Percentiles rank a stretch among this genome's conserved stretches.
Conservation (phyloP, 2,797 vertebrate species). For the Coracias cyanogaster region DNA sequence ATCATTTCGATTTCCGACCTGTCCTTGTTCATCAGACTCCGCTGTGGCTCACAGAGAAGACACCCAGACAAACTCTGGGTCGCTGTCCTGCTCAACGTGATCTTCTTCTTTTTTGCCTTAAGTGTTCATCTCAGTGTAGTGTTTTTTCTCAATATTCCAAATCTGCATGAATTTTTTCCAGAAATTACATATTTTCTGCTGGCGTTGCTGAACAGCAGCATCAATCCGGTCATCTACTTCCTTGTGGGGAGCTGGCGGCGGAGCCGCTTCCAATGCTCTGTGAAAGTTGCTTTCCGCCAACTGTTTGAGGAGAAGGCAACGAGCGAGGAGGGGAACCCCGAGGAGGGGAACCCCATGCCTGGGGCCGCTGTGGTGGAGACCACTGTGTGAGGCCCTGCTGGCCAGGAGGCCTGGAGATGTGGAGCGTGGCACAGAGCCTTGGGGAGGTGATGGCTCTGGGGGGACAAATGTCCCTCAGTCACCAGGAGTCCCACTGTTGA, state of each 20-base stretch:
- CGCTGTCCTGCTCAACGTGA: conserved; percentile 30
- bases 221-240: conserved; percentile 73
- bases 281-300: conserved; percentile 27
- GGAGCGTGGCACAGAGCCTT: too few relatives aligned
- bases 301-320: conserved; percentile 53
- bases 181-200: not conserved
- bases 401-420: not conserved
- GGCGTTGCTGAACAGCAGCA: conserved; percentile 20
- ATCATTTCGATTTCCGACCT: conserved; percentile 32
- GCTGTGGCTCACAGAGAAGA: not conserved
- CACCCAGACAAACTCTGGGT: conserved; percentile 40
- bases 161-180: rapidly evolving
- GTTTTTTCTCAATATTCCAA: not conserved
- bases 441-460: too few relatives aligned
- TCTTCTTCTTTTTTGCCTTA: conserved; percentile 28
- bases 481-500: too few relatives aligned
- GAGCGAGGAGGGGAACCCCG: not conserved
- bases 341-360: not conserved
- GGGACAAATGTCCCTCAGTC: too few relatives aligned
- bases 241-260: conserved; percentile 65
- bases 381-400: not conserved
- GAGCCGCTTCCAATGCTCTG: not conserved
- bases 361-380: not conserved
- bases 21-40: conserved; percentile 53
- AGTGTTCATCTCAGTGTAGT: not conserved